Percentiles rank a stretch among this genome's conserved stretches.
These are phyloP conservation scores for Ferdinandea cuprea DNA, from an alignment of 2,888 invertebrate genomes.

Conservation along the genomic window DNA sequence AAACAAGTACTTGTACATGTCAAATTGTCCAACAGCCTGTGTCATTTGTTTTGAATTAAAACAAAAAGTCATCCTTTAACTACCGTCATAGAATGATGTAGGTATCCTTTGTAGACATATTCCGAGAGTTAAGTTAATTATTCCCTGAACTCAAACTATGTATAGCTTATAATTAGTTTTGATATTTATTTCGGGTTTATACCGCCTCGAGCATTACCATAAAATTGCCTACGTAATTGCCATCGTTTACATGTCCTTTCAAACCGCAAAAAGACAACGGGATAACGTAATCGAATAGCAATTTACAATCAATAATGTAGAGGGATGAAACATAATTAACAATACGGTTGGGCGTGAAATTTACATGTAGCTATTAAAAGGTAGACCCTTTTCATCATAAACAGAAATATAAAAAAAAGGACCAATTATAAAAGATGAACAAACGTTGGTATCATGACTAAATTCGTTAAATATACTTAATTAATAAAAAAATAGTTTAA, in stretches of 20 bases:
- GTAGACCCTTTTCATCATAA: not conserved
- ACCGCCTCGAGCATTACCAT: slow-evolving; percentile 32
- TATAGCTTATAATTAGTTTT: slow-evolving; percentile 24
- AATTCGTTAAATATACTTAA: no score
- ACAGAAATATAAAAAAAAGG: slow-evolving; percentile 6
- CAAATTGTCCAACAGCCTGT: not conserved
- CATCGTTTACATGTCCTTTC: slow-evolving; percentile 49
- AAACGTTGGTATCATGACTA: no score
- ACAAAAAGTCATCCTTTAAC: not conserved
- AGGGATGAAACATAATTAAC: slow-evolving; percentile 52
- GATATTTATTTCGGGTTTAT: slow-evolving; percentile 27
- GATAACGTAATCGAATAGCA: slow-evolving; percentile 48
- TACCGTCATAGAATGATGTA: not conserved
- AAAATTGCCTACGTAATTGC: slow-evolving; percentile 53
- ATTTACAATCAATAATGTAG: slow-evolving; percentile 50
- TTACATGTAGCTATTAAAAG: slow-evolving; percentile 32
- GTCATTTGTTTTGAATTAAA: not conserved
- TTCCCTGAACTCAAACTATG: not conserved
- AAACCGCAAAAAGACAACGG: slow-evolving; percentile 51
- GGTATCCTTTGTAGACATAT: not conserved
- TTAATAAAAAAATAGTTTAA: no score
- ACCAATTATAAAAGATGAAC: no score
- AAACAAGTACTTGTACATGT: not conserved
- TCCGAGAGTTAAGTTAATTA: slow-evolving; percentile 3
- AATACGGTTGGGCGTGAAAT: slow-evolving; percentile 36